Percentiles rank a stretch among this genome's conserved stretches.
Evolutionary conservation across 2,888 invertebrate genomes (phyloP).

Genomic region (Sipunculus nudus): DNA sequence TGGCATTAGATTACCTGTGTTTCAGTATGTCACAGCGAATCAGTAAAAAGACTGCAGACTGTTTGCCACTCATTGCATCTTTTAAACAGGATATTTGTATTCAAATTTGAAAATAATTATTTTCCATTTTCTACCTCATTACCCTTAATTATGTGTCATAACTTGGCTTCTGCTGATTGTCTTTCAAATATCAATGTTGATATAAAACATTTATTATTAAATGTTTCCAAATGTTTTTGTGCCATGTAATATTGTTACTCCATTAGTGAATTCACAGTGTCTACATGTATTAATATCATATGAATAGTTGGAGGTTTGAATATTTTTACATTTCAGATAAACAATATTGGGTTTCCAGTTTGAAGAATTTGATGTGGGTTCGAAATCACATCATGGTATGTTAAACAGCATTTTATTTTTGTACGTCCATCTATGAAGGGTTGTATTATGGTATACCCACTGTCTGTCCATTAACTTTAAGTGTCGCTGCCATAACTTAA

Average conservation of each 20-base stretch:
- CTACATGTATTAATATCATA: background rate
- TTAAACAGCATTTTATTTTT: conserved; percentile 12
- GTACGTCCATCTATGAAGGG: background rate
- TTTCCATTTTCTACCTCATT: no score
- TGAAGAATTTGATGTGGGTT: conserved; percentile 83
- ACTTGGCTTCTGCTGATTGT: no score
- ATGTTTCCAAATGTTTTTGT: background rate
- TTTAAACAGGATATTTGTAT: no score
- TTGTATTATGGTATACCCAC: no score
- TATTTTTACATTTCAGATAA: conserved; percentile 71
- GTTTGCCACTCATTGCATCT: no score
- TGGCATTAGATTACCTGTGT: no score
- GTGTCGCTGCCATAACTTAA: no score
- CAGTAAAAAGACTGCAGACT: no score
- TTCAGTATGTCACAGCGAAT: no score
- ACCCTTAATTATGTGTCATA: no score
- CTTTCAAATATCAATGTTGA: background rate
- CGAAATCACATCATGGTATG: conserved; percentile 81
- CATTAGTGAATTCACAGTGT: background rate
- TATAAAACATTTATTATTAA: conserved; percentile 2
- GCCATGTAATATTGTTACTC: background rate
- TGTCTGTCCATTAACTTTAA: no score
- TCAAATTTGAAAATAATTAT: no score
- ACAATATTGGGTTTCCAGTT: conserved; percentile 77
- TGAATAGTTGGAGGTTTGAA: background rate